Percentiles rank a stretch among this genome's conserved stretches.
These are phyloP conservation scores for Dendroctonus ponderosae DNA, from an alignment of 1,140 invertebrate species.

Conservation along the genomic window DNA sequence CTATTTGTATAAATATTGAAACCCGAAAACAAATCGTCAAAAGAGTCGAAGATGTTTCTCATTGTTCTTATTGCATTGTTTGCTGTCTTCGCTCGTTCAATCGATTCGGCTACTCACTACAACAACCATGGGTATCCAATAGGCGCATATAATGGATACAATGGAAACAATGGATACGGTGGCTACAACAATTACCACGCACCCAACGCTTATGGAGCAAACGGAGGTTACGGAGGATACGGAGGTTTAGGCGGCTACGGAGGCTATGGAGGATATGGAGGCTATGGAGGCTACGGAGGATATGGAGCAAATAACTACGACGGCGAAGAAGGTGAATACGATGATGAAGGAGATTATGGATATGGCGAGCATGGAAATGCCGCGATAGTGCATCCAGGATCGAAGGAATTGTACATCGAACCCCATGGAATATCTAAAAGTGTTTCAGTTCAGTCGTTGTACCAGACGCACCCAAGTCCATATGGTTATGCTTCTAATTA, in stretches of 20 bases:
- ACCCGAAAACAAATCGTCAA: too few relatives aligned
- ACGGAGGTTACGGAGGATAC: background rate
- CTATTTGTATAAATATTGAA: too few relatives aligned
- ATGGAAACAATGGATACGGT: background rate
- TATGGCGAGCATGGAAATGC: background rate
- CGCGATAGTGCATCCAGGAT: too few relatives aligned
- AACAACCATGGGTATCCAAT: background rate
- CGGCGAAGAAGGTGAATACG: background rate
- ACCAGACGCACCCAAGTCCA: slow-evolving; percentile 9
- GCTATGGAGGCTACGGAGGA: background rate
- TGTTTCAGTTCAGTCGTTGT: background rate
- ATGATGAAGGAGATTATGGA: background rate
- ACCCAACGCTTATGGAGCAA: background rate
- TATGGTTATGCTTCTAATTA: slow-evolving; percentile 2
- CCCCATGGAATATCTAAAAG: background rate
- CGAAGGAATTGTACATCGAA: background rate
- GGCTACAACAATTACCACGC: background rate
- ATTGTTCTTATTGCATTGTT: too few relatives aligned
- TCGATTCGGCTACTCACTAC: background rate
- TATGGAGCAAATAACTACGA: slow-evolving; percentile 2
- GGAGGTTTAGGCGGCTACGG: background rate
- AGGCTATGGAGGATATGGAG: background rate
- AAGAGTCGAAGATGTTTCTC: too few relatives aligned
- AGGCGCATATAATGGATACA: background rate
- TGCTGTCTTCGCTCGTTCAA: too few relatives aligned